phyloP scores from a whole-genome alignment of 2,888 invertebrate genomes.

The Schrankia costaestrigalis region DNA sequence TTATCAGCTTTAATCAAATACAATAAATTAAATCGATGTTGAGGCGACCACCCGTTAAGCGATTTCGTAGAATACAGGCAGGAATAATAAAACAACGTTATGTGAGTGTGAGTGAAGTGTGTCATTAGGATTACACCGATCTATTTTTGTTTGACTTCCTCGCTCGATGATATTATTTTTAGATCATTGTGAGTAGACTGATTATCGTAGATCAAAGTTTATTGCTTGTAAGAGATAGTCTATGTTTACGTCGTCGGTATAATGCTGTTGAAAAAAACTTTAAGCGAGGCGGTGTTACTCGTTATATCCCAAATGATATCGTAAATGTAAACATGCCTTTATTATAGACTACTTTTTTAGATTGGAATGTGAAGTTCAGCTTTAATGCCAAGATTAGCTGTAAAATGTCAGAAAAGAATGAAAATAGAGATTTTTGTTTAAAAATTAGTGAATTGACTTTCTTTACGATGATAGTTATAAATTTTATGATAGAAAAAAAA shows the following conservation, averaged over 20 bases:
- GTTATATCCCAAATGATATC: slow-evolving; percentile 24
- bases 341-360: slow-evolving; percentile 14
- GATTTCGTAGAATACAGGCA: slow-evolving; percentile 49
- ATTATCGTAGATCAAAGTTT: slow-evolving; percentile 62
- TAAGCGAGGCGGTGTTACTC: slow-evolving; percentile 23
- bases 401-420: too few species aligned
- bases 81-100: slow-evolving; percentile 42
- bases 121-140: slow-evolving; percentile 65
- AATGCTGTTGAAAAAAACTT: slow-evolving; percentile 18
- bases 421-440: too few species aligned
- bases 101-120: slow-evolving; percentile 55
- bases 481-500: too few species aligned
- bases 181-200: slow-evolving; percentile 42
- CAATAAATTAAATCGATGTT: slow-evolving; percentile 43
- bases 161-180: slow-evolving; percentile 46
- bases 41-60: slow-evolving; percentile 59
- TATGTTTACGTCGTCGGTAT: slow-evolving; percentile 27
- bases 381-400: not conserved
- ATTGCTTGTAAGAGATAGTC: slow-evolving; percentile 45
- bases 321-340: slow-evolving; percentile 17
- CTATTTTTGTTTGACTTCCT: slow-evolving; percentile 56
- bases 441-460: too few species aligned
- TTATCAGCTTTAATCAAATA: slow-evolving; percentile 25
- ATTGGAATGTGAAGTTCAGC: not conserved
- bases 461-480: too few species aligned